Evolutionary conservation across 1,140 invertebrate species (phyloP), one percentile per base, ranked within the genome.

Genomic region (Heliconius congener): DNA sequence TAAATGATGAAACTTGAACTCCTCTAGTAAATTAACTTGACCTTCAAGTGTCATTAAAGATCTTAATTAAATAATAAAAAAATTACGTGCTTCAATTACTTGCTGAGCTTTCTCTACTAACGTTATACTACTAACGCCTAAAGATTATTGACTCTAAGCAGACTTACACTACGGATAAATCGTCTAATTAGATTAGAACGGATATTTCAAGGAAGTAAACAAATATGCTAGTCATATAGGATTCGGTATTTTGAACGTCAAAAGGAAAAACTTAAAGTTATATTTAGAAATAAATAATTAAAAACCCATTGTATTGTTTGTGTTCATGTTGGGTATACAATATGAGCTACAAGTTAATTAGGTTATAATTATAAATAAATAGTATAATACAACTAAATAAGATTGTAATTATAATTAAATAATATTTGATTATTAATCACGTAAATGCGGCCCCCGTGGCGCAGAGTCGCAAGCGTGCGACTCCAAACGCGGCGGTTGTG

Each of bases 101-200:
- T 30, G 23, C 60, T 2, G 13, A 66, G 60, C 60, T 66, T 66
- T 27, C 9, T 13, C 23, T 16, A 66, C 60, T 66, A n/a, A 27
- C 23, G n/a, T n/a, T n/a, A 9, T 30, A 30, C 60, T 60, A 66
- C 13, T 19, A 39, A 39, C 60, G 74, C 37, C 18, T 42, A 27
- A 39, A 60, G 74, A n/a, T 42, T 34, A 76, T 71, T 34, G 37
- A 27, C 37, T 39, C 37, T 13, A 74, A 5, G 27, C 50, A 55
- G 34, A n/a, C n/a, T 57, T 76, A 5, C 1, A 42, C 75, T 9
- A 76, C 16, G 23, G 30, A 76, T 70, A 70, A 76, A 46, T 50
- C 39, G 75, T 72, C n/a, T 66, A 42, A 66, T 76, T 55, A 66
- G 55, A 66, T 76, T 60, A 66, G 37, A 46, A 52, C 57, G 37